Evolutionary conservation across 2,113 vertebrate species (phyloP).

Genomic region (Muntiacus muntjak): DNA sequence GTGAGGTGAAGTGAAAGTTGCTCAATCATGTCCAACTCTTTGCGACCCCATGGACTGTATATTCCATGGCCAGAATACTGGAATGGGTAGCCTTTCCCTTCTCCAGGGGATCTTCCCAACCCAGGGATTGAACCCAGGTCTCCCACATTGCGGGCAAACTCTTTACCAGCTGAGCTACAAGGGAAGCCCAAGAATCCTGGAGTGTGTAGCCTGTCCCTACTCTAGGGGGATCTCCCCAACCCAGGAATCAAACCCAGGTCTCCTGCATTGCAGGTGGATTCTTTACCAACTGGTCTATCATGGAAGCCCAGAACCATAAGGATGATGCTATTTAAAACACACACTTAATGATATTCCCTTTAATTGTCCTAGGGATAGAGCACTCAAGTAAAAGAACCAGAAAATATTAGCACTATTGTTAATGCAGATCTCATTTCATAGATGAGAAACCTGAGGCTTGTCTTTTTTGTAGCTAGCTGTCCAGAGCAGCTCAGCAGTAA

Average conservation of each 20-base stretch:
- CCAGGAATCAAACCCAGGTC: rapidly evolving
- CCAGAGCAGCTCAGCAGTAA: not conserved
- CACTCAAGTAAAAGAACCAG: not conserved
- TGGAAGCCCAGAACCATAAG: not conserved
- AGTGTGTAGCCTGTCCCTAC: not conserved
- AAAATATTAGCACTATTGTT: not conserved
- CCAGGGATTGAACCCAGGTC: not conserved
- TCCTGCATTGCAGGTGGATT: not conserved
- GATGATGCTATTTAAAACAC: not conserved
- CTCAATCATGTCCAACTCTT: not conserved
- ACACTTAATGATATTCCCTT: not conserved
- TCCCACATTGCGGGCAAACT: not conserved
- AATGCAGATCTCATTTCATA: not conserved
- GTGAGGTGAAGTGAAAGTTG: not conserved
- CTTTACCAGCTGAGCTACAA: not conserved
- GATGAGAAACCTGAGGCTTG: not conserved
- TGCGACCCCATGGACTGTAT: not conserved
- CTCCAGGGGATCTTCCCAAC: not conserved
- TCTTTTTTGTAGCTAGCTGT: not conserved
- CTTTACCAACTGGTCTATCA: not conserved
- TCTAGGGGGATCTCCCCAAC: not conserved
- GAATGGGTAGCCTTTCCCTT: not conserved
- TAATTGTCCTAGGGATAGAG: not conserved
- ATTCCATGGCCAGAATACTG: not conserved
- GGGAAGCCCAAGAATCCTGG: not conserved